Base-by-base conservation (phyloP, 1,140 invertebrate species). In the Pemphigus obesinymphae region DNA sequence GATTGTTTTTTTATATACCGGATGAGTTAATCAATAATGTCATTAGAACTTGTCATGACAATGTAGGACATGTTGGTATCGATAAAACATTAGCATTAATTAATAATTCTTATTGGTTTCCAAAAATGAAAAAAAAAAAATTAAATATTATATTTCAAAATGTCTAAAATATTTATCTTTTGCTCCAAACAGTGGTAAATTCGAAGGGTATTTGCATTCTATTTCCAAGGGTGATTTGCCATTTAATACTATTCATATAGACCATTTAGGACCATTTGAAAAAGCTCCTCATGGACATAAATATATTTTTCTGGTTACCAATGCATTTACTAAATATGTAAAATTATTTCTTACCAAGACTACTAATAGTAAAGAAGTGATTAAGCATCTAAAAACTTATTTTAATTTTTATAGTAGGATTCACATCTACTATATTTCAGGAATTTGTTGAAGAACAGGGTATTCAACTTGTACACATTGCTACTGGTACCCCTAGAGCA, bases 251-350 rank as follows among this genome's bases (percentile, higher is more conserved):
- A 23, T 78, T 53, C 73, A 78, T n/a, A n/a, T n/a, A 15, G 73
- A 78, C n/a, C 50, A 53, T 58, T 34, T 34, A 13, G 50, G 45
- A 20, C 50, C 29, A 34, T 78, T 78, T 31, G 29, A 53, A 53
- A 50, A 55, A 11, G 31, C n/a, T n/a, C n/a, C n/a, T n/a, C n/a
- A n/a, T n/a, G n/a, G n/a, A n/a, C n/a, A n/a, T n/a, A n/a, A n/a
- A n/a, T n/a, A n/a, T n/a, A n/a, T n/a, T n/a, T n/a, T n/a, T n/a
- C n/a, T n/a, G n/a, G n/a, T n/a, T n/a, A 78, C 85, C 13, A 85
- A 86, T 82, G 82, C 72, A 13, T 86, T 86, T 78, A 84, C 84
- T 2, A 85, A 84, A 83, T 85, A 82, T 82, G 43, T 76, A n/a
- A 82, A 82, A 61, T 34, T 84, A 53, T 78, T 81, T 50, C 61